phyloP scores from a whole-genome alignment of 1,140 invertebrate species.

The Brachystomella parvula region DNA sequence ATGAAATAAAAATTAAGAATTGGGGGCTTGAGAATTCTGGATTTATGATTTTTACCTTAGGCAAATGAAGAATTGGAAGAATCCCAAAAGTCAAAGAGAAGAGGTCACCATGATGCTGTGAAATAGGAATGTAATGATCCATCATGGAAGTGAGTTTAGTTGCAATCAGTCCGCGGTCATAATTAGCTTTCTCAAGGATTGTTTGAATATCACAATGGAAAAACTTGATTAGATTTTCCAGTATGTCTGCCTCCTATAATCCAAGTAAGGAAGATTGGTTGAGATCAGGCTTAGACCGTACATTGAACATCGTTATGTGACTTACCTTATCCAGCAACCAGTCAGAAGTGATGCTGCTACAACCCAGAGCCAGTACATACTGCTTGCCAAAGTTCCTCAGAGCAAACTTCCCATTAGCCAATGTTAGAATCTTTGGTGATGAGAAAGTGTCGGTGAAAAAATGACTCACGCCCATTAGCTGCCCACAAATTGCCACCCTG shows the following conservation, averaged over 20 bases:
- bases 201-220: slow-evolving; percentile 68
- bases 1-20: slow-evolving; percentile 5
- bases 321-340: slow-evolving; percentile 59
- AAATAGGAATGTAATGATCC: slow-evolving; percentile 71
- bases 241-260: slow-evolving; percentile 52
- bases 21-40: neutral
- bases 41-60: slow-evolving; percentile 54
- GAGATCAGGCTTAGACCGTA: neutral
- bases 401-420: slow-evolving; percentile 76
- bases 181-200: slow-evolving; percentile 52
- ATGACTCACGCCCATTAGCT: slow-evolving; percentile 70
- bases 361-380: slow-evolving; percentile 69
- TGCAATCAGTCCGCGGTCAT: slow-evolving; percentile 49
- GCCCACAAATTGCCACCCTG: slow-evolving; percentile 66
- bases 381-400: slow-evolving; percentile 62
- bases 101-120: slow-evolving; percentile 45
- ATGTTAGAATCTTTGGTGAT: slow-evolving; percentile 59
- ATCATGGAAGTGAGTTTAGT: slow-evolving; percentile 73
- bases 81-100: slow-evolving; percentile 65
- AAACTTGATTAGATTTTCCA: slow-evolving; percentile 63
- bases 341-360: slow-evolving; percentile 72
- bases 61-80: slow-evolving; percentile 63
- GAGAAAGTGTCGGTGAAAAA: slow-evolving; percentile 66
- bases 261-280: neutral
- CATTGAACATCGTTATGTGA: too few relatives aligned